Conservation (phyloP, 2,797 vertebrate genomes). For the Anniella stebbinsi region DNA sequence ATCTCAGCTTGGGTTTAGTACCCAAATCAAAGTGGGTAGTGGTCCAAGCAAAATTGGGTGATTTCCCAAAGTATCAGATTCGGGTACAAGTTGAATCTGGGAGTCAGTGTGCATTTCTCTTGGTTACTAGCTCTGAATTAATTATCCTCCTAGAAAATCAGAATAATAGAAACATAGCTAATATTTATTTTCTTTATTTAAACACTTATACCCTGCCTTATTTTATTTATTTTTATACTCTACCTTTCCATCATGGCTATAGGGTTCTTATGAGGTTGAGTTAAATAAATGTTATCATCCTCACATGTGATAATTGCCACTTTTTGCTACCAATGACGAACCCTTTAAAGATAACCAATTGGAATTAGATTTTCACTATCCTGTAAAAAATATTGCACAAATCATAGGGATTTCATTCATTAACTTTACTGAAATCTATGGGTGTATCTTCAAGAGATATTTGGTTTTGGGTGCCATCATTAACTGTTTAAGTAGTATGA, state of each 20-base stretch:
- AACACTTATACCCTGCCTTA: not conserved
- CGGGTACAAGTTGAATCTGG: too few relatives aligned
- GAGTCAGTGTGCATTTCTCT: too few relatives aligned
- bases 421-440: not conserved
- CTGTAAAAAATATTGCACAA: not conserved
- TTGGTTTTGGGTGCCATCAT: not conserved
- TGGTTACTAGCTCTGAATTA: not conserved
- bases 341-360: not conserved
- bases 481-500: not conserved
- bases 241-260: not conserved
- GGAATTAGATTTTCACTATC: not conserved
- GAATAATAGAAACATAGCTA: not conserved
- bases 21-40: too few relatives aligned
- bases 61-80: too few relatives aligned
- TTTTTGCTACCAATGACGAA: not conserved
- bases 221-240: not conserved
- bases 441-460: not conserved
- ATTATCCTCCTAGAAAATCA: not conserved
- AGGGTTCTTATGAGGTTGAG: not conserved
- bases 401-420: not conserved
- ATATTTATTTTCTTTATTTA: slow-evolving; percentile 1
- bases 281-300: not conserved
- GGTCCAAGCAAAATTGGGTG: too few relatives aligned
- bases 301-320: not conserved
- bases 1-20: too few relatives aligned